Conservation (phyloP, 2,113 vertebrate species). For the Stigmatopora nigra region DNA sequence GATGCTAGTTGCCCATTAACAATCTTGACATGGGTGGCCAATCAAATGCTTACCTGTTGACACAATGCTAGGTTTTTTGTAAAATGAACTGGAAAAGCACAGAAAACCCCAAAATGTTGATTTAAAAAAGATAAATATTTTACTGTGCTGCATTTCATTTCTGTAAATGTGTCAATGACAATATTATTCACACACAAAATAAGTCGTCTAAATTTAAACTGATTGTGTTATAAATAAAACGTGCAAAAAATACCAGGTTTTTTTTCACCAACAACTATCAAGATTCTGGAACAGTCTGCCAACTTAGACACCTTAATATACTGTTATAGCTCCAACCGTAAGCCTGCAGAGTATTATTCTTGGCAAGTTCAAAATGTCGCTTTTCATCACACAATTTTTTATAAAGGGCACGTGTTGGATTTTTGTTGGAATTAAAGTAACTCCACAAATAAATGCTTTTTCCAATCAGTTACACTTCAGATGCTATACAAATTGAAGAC, state of each 20-base stretch:
- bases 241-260: neutral
- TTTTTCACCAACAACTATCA: neutral
- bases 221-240: neutral
- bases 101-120: no score
- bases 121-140: no score
- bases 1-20: no score
- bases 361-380: neutral
- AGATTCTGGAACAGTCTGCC: neutral
- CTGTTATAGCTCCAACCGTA: neutral
- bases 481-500: constrained; percentile 98
- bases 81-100: no score
- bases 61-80: no score
- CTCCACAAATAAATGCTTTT: neutral
- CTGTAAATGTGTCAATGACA: neutral
- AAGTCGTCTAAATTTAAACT: neutral
- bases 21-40: no score
- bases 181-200: neutral
- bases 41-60: no score
- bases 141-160: no score
- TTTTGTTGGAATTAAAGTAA: neutral
- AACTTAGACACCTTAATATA: neutral
- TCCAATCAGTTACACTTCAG: constrained; percentile 85
- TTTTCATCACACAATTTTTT: neutral
- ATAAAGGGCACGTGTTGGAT: neutral
- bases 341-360: neutral